Evolutionary conservation across 1,140 invertebrate species (phyloP), one percentile per base, ranked within the genome.

Genomic region (Cyphomyrmex costatus): DNA sequence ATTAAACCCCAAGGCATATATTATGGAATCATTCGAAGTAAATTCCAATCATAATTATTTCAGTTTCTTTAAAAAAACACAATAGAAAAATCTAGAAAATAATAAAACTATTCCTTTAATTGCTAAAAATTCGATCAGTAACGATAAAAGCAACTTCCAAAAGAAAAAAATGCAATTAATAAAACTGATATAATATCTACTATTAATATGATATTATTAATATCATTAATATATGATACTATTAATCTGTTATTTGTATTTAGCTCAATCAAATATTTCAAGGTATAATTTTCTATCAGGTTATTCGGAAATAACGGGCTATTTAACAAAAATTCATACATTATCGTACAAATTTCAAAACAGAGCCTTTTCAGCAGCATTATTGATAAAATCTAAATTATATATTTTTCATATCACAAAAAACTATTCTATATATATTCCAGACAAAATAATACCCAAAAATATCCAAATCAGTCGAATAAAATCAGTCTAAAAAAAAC

Each of bases 251-350:
- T 71, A 49, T 49, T 70, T 70, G 10, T 6, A 70, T 70, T 49
- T 51, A 49, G 12, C 2, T 71, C 46, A 51, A 30, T 51, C 36
- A 51, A 66, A n/a, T n/a, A n/a, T n/a, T 79, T 65, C 63, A n/a
- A 65, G 7, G 33, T 65, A 65, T 14, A 76, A 42, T 60, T 24
- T 2, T 21, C 30, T 27, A 46, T 27, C 33, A 46, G 6, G 7
- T n/a, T 66, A 42, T 46, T 60, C 14, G 10, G 19, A 58, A 80
- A 71, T 10, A 49, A 7, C 24, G 56, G 36, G 68, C 14, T 42
- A 66, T 73, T 73, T 30, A n/a, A 2, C 8, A 53, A 53, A 73
- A 73, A 73, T 33, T n/a, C 21, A 30, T n/a, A 56, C 56, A 46
- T 21, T n/a, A 12, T 66, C 16, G 19, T 51, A 27, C 8, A 71